These are phyloP conservation scores for Desoria tigrina DNA, from an alignment of 2,888 invertebrate genomes.

Conservation along the genomic window DNA sequence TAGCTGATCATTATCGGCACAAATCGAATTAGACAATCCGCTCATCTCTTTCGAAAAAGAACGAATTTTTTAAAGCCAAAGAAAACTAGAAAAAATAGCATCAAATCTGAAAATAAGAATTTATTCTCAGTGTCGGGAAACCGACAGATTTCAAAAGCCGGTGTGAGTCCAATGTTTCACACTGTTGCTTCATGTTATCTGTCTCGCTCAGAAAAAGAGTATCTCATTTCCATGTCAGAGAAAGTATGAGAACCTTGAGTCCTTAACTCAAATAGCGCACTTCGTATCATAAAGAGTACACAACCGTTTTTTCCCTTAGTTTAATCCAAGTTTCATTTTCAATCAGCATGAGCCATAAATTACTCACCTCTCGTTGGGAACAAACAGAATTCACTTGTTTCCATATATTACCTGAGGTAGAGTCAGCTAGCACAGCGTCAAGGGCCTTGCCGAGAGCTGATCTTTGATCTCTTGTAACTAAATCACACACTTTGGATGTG, in stretches of 20 bases:
- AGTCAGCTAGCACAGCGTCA: not conserved
- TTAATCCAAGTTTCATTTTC: conserved; percentile 18
- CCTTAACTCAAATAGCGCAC: not conserved
- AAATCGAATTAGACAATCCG: too few relatives aligned
- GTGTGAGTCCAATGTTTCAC: conserved; percentile 8
- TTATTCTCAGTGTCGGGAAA: too few relatives aligned
- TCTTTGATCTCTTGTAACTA: conserved; percentile 23
- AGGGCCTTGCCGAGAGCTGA: conserved; percentile 12
- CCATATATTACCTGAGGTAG: not conserved
- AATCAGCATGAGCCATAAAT: conserved; percentile 32
- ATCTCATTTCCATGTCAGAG: conserved; percentile 12
- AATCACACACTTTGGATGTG: conserved; percentile 15
- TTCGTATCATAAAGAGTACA: not conserved
- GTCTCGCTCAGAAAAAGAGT: not conserved
- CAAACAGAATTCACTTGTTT: not conserved
- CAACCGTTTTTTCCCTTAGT: too few relatives aligned
- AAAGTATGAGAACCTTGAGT: not conserved
- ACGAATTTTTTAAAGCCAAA: too few relatives aligned
- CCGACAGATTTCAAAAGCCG: not conserved
- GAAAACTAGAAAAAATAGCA: too few relatives aligned
- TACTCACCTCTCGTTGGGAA: conserved; percentile 6
- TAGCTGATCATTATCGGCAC: not conserved
- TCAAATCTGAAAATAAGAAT: too few relatives aligned
- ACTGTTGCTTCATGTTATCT: not conserved
- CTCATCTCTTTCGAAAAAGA: too few relatives aligned